phyloP scores from a whole-genome alignment of 1,140 invertebrate species.

The Tetraneura akinire region DNA sequence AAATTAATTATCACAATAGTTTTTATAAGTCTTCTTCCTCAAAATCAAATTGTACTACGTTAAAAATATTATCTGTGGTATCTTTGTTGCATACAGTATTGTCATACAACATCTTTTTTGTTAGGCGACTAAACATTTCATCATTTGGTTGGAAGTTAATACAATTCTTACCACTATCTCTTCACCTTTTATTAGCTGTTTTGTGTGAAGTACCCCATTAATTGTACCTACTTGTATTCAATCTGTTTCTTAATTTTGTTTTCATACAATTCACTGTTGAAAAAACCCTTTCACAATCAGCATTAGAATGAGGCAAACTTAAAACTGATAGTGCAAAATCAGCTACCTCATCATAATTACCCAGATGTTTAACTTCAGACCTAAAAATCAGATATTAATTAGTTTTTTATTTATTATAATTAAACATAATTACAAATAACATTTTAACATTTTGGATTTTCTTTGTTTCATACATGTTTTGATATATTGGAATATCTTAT shows the following conservation, averaged over 20 bases:
- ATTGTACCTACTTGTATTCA: constrained; percentile 47
- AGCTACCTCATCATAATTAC: not conserved
- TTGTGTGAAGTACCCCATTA: constrained; percentile 42
- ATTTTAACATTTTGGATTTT: too few species aligned
- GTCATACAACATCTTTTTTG: not conserved
- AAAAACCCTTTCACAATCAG: constrained; percentile 53
- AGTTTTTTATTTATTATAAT: too few species aligned
- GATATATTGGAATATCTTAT: too few species aligned
- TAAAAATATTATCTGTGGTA: not conserved
- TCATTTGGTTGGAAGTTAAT: not conserved
- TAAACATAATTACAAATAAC: too few species aligned
- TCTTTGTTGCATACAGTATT: not conserved
- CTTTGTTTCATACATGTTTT: too few species aligned
- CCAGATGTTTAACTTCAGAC: not conserved
- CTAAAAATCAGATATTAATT: not conserved
- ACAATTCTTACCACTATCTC: not conserved
- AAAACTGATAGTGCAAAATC: constrained; percentile 52
- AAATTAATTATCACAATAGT: not conserved
- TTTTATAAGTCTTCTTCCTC: not conserved
- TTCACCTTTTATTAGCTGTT: constrained; percentile 10
- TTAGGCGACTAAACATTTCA: constrained; percentile 11
- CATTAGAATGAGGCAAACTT: constrained; percentile 53
- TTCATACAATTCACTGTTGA: constrained; percentile 52
- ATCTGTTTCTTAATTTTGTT: constrained; percentile 52
- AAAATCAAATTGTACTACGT: not conserved